These are phyloP conservation scores for Echinometra lucunter DNA, from an alignment of 53 echinoderm and acorn worm species.

Conservation along the genomic window DNA sequence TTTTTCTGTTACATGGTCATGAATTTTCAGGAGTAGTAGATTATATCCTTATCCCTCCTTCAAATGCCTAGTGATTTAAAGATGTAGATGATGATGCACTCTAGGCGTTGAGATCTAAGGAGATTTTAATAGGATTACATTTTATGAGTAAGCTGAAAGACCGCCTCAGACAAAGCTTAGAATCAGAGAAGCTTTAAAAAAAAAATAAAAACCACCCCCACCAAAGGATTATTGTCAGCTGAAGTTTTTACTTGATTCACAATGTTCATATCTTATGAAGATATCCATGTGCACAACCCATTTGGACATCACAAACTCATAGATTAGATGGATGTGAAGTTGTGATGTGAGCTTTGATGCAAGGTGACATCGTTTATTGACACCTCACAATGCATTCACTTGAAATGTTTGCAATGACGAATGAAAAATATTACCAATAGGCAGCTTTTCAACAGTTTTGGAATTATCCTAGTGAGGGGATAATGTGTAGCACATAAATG, in stretches of 20 bases:
- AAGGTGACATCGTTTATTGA: no score
- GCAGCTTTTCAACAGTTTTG: background rate
- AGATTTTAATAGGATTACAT: background rate
- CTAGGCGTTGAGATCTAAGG: background rate
- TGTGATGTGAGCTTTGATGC: no score
- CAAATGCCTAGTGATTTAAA: no score
- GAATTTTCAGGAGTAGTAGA: no score
- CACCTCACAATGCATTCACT: no score
- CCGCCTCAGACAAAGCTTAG: background rate
- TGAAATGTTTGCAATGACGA: background rate
- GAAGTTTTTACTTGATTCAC: background rate
- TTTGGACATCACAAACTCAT: background rate
- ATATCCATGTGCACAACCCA: background rate
- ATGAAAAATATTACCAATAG: background rate
- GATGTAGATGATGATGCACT: background rate
- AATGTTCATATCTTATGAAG: constrained; percentile 2
- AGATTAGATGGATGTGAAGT: no score
- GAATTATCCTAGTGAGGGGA: background rate
- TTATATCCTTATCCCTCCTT: no score
- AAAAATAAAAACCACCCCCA: no score
- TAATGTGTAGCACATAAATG: no score
- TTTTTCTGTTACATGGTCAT: no score
- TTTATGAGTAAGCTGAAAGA: background rate
- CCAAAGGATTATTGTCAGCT: no score
- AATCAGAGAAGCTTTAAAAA: background rate